These are phyloP conservation scores for Zelleria hepariella DNA, from an alignment of 2,888 invertebrate species.

Conservation along the genomic window DNA sequence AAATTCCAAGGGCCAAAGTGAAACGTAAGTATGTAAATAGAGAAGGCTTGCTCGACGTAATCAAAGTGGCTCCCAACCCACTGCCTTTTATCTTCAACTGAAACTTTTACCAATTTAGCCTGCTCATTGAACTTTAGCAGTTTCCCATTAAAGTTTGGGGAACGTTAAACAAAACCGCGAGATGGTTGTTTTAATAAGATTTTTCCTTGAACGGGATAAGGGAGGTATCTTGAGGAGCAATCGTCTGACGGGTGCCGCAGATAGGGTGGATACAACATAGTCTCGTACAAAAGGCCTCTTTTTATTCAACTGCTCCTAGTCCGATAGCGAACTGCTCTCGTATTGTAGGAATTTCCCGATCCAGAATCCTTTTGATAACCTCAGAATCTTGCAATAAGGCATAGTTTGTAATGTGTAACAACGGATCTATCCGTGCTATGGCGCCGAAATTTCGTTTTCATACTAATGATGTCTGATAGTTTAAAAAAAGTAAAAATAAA, in stretches of 20 bases:
- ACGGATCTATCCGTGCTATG: too few relatives aligned
- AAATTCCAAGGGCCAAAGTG: background rate
- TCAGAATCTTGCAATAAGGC: too few relatives aligned
- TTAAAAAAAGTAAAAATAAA: too few relatives aligned
- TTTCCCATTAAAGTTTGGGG: conserved; percentile 30
- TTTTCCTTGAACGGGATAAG: background rate
- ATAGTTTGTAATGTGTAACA: too few relatives aligned
- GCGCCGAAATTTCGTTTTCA: too few relatives aligned
- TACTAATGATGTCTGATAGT: too few relatives aligned
- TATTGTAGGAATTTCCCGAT: background rate
- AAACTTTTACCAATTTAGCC: conserved; percentile 36
- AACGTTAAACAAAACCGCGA: conserved; percentile 2
- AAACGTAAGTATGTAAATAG: background rate
- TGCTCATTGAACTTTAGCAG: conserved; percentile 39
- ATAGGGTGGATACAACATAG: background rate
- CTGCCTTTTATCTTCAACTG: conserved; percentile 26
- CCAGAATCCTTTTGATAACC: too few relatives aligned
- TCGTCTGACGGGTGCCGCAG: background rate
- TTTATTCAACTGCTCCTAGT: background rate
- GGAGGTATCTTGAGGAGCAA: background rate
- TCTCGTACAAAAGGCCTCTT: background rate
- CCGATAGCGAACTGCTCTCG: background rate
- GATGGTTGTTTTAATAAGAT: background rate
- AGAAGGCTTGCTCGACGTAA: background rate
- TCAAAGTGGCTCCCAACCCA: conserved; percentile 13